Percentiles rank a stretch among this genome's conserved stretches.
phyloP scores from a whole-genome alignment of 1,140 invertebrate genomes.

The Elymnias hypermnestra region DNA sequence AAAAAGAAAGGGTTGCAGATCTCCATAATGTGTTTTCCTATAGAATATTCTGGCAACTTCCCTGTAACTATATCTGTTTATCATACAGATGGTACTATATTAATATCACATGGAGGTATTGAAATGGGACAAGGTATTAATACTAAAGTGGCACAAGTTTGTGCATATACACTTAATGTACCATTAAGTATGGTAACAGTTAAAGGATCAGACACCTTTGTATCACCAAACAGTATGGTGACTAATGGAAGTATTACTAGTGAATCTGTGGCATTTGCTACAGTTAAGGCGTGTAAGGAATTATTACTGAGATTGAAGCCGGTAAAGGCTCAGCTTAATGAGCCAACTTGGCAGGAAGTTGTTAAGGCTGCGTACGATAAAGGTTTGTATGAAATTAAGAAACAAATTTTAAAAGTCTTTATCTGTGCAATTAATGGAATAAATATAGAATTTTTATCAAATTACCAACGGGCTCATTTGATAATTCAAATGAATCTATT shows the following conservation, averaged over 20 bases:
- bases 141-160: constrained; percentile 83
- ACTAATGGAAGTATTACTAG: constrained; percentile 85
- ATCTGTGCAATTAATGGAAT: too few species aligned
- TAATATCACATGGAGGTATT: constrained; percentile 82
- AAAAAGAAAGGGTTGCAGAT: constrained; percentile 79
- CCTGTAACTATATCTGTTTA: constrained; percentile 80
- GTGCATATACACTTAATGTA: constrained; percentile 84
- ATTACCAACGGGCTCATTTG: too few species aligned
- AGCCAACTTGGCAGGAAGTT: constrained; percentile 82
- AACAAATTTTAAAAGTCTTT: neutral
- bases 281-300: constrained; percentile 81
- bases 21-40: constrained; percentile 76
- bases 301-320: constrained; percentile 80
- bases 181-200: constrained; percentile 82
- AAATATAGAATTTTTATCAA: too few species aligned
- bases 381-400: constrained; percentile 23
- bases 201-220: constrained; percentile 81
- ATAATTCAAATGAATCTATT: too few species aligned
- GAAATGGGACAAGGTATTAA: constrained; percentile 86
- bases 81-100: constrained; percentile 80
- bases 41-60: constrained; percentile 71
- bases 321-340: constrained; percentile 76
- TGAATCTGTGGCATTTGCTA: constrained; percentile 81
- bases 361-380: constrained; percentile 76
- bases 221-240: constrained; percentile 80